Percentiles rank a stretch among this genome's conserved stretches.
These are phyloP conservation scores for Chelmon rostratus DNA, from an alignment of 2,797 vertebrate species.

Conservation along the genomic window DNA sequence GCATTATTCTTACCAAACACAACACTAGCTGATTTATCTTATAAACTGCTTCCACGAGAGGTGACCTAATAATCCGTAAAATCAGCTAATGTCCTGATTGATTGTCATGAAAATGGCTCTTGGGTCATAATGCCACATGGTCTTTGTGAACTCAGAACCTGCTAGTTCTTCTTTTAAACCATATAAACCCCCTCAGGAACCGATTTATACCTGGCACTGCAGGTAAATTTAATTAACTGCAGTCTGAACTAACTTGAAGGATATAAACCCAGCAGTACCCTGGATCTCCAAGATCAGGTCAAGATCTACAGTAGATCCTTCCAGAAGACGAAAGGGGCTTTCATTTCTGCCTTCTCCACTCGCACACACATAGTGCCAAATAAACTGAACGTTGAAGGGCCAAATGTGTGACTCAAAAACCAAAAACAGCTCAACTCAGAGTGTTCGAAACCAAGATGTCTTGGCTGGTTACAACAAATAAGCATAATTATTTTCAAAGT, in stretches of 20 bases:
- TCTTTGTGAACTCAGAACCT: slow-evolving; percentile 22
- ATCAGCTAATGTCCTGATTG: background rate
- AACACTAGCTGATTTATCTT: background rate
- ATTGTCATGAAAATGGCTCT: slow-evolving; percentile 6
- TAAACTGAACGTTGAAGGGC: slow-evolving; percentile 13
- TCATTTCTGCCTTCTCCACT: background rate
- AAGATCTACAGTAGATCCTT: slow-evolving; percentile 20
- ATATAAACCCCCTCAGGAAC: background rate
- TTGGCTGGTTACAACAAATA: slow-evolving; percentile 33
- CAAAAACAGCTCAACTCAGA: slow-evolving; percentile 35
- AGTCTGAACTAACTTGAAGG: background rate
- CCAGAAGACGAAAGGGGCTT: slow-evolving; percentile 5
- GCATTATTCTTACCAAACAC: background rate
- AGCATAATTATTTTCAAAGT: slow-evolving; percentile 36
- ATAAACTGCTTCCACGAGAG: background rate
- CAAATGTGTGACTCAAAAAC: slow-evolving; percentile 37
- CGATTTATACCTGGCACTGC: background rate
- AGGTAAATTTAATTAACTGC: background rate
- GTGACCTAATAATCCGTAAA: slow-evolving; percentile 1
- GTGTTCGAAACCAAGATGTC: slow-evolving; percentile 38
- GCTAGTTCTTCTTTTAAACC: background rate
- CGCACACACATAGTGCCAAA: slow-evolving; percentile 5
- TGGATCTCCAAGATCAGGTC: slow-evolving; percentile 10
- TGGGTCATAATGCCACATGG: background rate
- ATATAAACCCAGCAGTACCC: slow-evolving; percentile 8